Percentiles rank a stretch among this genome's conserved stretches.
These are phyloP conservation scores for Apteryx owenii DNA, from an alignment of 2,113 vertebrate species.

Conservation along the genomic window DNA sequence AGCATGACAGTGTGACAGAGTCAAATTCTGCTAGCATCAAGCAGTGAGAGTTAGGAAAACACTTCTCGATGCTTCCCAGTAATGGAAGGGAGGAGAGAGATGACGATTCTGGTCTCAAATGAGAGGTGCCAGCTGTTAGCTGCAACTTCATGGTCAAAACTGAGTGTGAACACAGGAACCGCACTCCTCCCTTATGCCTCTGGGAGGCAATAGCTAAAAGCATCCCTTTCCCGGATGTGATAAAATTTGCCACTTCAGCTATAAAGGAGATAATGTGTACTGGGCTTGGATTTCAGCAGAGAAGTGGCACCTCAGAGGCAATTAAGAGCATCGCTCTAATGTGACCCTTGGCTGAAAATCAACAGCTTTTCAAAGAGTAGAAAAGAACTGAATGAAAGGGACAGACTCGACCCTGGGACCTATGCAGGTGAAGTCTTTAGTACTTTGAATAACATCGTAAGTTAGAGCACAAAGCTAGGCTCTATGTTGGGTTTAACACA, in stretches of 20 bases:
- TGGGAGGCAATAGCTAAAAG: background rate
- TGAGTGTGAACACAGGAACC: background rate
- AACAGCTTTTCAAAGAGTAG: conserved; percentile 35
- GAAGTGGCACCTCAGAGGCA: conserved; percentile 32
- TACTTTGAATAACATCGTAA: background rate
- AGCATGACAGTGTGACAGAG: no score
- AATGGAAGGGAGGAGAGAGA: background rate
- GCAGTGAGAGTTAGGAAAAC: background rate
- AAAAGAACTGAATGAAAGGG: conserved; percentile 40
- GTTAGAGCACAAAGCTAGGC: background rate
- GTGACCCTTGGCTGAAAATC: conserved; percentile 32
- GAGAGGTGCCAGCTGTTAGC: background rate
- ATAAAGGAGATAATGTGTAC: background rate
- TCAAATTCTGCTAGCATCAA: background rate
- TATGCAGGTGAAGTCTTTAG: background rate
- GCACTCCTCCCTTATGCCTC: background rate
- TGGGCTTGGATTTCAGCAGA: conserved; percentile 6
- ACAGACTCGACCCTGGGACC: conserved; percentile 32
- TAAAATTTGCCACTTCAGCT: background rate
- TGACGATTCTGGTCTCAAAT: background rate
- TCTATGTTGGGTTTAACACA: background rate
- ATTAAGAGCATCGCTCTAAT: conserved; percentile 46
- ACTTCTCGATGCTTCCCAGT: rapidly evolving
- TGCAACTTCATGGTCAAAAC: background rate
- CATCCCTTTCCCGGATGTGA: background rate